phyloP scores from a whole-genome alignment of 2,888 invertebrate species.

The Protonemura montana region DNA sequence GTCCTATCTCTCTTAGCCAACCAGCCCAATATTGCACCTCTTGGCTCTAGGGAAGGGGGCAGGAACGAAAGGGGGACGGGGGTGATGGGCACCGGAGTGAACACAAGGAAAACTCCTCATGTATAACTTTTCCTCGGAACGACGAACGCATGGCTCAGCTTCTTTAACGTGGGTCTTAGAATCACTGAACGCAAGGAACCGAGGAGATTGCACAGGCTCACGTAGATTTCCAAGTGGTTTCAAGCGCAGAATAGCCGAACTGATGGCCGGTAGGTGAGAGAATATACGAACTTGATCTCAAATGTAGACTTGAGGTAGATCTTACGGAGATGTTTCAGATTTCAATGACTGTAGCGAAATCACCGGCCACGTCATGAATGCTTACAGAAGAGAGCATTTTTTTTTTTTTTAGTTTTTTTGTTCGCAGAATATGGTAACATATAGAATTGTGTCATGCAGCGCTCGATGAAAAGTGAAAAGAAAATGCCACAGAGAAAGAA shows the following conservation, averaged over 20 bases:
- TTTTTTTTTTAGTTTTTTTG: too few species aligned
- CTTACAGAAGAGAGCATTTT: too few species aligned
- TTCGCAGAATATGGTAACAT: too few species aligned
- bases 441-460: too few species aligned
- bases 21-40: neutral
- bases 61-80: too few species aligned
- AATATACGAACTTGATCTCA: neutral
- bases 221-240: neutral
- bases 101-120: slow-evolving; percentile 12
- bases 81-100: neutral
- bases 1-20: neutral
- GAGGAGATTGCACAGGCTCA: neutral
- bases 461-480: too few species aligned
- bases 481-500: too few species aligned
- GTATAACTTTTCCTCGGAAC: neutral
- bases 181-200: neutral
- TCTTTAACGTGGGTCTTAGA: neutral
- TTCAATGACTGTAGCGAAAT: neutral
- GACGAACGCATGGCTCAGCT: neutral
- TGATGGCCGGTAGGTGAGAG: neutral
- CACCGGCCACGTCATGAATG: neutral
- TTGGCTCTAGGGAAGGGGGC: neutral
- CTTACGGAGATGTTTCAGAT: neutral
- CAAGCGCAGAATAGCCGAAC: neutral
- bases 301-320: slow-evolving; percentile 4